Evolutionary conservation across 2,113 vertebrate species (phyloP), one percentile per base, ranked within the genome.

Genomic region (Vidua chalybeata): DNA sequence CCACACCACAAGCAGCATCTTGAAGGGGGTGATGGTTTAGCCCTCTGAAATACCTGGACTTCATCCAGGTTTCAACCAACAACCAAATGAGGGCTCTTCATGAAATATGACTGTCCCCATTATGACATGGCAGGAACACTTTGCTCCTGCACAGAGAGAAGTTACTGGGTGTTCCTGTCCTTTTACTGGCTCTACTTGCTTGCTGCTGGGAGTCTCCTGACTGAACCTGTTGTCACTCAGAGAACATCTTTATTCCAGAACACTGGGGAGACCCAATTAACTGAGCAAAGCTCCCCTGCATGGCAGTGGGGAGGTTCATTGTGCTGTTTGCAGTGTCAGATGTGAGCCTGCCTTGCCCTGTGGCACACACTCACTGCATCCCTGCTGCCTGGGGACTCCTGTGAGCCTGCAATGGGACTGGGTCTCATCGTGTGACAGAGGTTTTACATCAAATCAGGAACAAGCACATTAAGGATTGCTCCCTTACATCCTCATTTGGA

Each of bases 1-100:
- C 48, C 56, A 28, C 35, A 30, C 7, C 55, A 39, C 0, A 0
- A 48, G 11, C 16, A 15, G 6, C 27, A 13, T 20, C 58, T 41
- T 52, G 13, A 10, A 81, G 27, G 13, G 46, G 51, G 20, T 8
- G 22, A 33, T 10, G 31, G 41, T 17, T 62, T 26, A n/a, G 3
- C 76, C 39, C 33, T 81, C 48, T 62, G 49, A 55, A 69, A 51
- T 20, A 31, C n/a, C 56, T 75, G 73, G 37, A 64, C 28, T 52
- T 64, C 48, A 35, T 49, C 73, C 11, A 39, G 26, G 7, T 64
- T 71, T 49, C 43, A 35, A 71, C 43, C 46, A 82, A 27, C 16
- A n/a, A 46, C 17, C 1, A 77, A 54, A 37, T 20, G 39, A 76
- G 13, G 18, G 11, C 20, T 43, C 27, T 67, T 6, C 14, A 8